phyloP scores from a whole-genome alignment of 1,140 invertebrate genomes.

The Drosophila jambulina region DNA sequence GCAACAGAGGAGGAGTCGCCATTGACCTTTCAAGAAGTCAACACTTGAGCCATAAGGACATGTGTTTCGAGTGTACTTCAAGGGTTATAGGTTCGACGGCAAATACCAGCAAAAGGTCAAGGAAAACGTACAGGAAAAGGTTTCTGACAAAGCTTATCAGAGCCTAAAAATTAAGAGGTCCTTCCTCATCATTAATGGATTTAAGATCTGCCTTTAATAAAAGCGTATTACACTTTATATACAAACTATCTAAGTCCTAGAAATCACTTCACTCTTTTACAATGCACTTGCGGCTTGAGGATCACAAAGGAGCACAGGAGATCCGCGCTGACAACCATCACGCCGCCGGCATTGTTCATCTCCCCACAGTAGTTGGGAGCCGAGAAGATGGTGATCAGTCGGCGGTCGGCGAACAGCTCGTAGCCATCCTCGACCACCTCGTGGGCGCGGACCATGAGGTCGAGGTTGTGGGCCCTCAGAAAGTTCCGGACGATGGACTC shows the following conservation, averaged over 20 bases:
- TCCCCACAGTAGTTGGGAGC: slow-evolving; percentile 94
- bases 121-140: background rate
- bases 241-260: background rate
- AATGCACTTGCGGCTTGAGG: slow-evolving; percentile 15
- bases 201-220: background rate
- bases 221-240: background rate
- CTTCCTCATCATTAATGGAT: background rate
- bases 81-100: background rate
- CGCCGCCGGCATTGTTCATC: slow-evolving; percentile 95
- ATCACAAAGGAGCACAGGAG: slow-evolving; percentile 41
- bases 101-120: background rate
- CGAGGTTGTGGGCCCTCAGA: slow-evolving; percentile 91
- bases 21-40: slow-evolving; percentile 42
- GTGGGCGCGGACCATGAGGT: slow-evolving; percentile 94
- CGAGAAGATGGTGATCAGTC: slow-evolving; percentile 93
- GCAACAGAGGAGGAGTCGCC: background rate
- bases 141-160: background rate
- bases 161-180: background rate
- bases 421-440: slow-evolving; percentile 95
- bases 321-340: slow-evolving; percentile 92
- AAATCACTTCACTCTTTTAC: background rate
- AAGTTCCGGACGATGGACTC: slow-evolving; percentile 92
- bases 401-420: slow-evolving; percentile 91
- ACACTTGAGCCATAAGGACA: slow-evolving; percentile 6
- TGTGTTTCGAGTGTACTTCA: background rate